phyloP scores from a whole-genome alignment of 2,888 invertebrate genomes.

The Drosophila ochracea region DNA sequence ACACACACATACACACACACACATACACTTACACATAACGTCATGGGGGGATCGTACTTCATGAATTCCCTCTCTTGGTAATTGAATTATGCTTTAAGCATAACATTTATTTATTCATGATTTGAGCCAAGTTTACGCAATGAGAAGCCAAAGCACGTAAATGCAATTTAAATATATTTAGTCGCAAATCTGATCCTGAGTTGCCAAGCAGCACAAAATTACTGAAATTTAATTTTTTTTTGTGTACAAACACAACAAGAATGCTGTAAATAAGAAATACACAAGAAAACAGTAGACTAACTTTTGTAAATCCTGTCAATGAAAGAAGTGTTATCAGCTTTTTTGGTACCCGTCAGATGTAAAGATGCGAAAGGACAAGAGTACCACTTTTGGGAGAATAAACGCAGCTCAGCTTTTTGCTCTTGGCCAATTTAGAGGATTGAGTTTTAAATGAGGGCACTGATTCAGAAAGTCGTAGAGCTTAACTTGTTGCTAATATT shows the following conservation, averaged over 20 bases:
- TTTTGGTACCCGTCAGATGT: background rate
- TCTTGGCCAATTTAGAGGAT: conserved; percentile 27
- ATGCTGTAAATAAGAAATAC: background rate
- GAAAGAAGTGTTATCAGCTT: background rate
- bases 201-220: conserved; percentile 34
- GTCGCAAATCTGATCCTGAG: conserved; percentile 34
- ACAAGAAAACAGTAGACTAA: background rate
- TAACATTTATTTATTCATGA: conserved; percentile 75
- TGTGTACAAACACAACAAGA: conserved; percentile 7
- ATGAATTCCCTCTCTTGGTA: conserved; percentile 40
- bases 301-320: background rate
- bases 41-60: conserved; percentile 6
- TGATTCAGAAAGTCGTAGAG: background rate
- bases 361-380: background rate
- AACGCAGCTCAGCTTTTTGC: background rate
- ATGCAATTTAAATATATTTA: conserved; percentile 74
- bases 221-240: background rate
- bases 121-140: conserved; percentile 35
- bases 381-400: background rate
- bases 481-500: conserved; percentile 15
- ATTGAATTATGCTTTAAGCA: conserved; percentile 72
- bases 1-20: background rate
- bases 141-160: conserved; percentile 63
- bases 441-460: conserved; percentile 12
- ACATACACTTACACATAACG: background rate